Conservation (phyloP, 2,797 vertebrate species). For the Anableps anableps region DNA sequence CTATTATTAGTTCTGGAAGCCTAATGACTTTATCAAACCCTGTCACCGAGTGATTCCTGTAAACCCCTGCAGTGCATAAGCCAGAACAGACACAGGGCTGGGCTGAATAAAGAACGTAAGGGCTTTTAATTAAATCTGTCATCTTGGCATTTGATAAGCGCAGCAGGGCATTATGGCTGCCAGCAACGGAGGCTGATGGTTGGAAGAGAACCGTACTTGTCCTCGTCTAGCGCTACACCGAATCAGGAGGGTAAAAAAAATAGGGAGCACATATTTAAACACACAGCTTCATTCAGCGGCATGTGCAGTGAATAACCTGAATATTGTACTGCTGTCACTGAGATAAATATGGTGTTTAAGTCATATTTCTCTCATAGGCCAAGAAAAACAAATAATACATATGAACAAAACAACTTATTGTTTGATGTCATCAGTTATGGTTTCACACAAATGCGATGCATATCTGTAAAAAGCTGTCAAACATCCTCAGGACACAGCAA, state of each 20-base stretch:
- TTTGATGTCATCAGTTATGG: neutral
- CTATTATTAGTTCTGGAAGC: conserved; percentile 58
- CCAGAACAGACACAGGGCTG: conserved; percentile 39
- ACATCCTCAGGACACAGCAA: neutral
- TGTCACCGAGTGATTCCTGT: conserved; percentile 50
- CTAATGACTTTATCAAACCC: conserved; percentile 73
- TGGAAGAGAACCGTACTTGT: conserved; percentile 17
- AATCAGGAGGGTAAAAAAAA: conserved; percentile 4
- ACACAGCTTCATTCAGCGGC: neutral
- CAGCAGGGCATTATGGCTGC: conserved; percentile 54
- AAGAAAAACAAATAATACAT: neutral
- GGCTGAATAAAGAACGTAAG: conserved; percentile 53
- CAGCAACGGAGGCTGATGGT: conserved; percentile 42
- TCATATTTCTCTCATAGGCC: neutral
- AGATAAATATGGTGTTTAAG: neutral
- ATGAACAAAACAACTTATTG: neutral
- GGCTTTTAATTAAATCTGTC: conserved; percentile 78
- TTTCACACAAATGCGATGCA: neutral
- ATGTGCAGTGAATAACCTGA: conserved; percentile 11
- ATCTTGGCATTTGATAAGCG: conserved; percentile 74
- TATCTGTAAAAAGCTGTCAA: neutral
- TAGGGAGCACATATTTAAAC: neutral
- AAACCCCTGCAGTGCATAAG: conserved; percentile 53
- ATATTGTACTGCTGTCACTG: neutral
- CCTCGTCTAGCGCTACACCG: conserved; percentile 20